Conservation (phyloP, 2,888 invertebrate species). For the Anoplius nigerrimus region DNA sequence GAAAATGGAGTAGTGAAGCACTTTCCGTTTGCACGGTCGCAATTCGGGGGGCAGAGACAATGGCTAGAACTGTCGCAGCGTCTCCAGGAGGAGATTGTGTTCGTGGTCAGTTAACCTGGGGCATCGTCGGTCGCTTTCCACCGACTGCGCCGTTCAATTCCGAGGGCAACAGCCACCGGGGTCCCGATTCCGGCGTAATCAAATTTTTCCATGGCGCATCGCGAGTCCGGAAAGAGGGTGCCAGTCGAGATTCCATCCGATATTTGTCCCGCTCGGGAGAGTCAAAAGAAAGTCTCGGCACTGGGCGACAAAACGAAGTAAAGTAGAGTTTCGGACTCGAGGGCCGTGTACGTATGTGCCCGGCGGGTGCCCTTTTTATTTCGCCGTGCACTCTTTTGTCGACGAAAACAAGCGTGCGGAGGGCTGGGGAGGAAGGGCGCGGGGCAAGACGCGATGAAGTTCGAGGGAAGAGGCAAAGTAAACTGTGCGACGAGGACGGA, state of each 20-base stretch:
- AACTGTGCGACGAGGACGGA: neutral
- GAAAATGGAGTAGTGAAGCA: too few species aligned
- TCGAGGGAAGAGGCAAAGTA: conserved; percentile 1
- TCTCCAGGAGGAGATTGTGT: too few species aligned
- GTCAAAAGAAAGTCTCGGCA: conserved; percentile 13
- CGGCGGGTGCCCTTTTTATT: conserved; percentile 13
- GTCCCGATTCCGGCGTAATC: too few species aligned
- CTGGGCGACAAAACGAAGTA: conserved; percentile 22
- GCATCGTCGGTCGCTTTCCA: too few species aligned
- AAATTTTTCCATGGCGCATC: too few species aligned
- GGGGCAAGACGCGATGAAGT: neutral
- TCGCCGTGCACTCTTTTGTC: neutral
- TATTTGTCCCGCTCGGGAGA: conserved; percentile 11
- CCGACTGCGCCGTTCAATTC: too few species aligned
- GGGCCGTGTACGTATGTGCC: conserved; percentile 7
- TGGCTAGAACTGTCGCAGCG: too few species aligned
- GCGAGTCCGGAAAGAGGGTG: neutral
- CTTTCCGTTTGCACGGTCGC: too few species aligned
- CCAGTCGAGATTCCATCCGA: conserved; percentile 6
- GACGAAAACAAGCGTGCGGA: neutral
- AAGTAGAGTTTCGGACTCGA: conserved; percentile 11
- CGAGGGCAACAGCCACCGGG: too few species aligned
- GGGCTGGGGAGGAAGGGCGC: neutral
- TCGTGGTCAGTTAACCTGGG: too few species aligned
- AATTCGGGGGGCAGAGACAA: too few species aligned